Evolutionary conservation across 1,140 invertebrate species (phyloP).

Genomic region (Scaptomyza hsui): DNA sequence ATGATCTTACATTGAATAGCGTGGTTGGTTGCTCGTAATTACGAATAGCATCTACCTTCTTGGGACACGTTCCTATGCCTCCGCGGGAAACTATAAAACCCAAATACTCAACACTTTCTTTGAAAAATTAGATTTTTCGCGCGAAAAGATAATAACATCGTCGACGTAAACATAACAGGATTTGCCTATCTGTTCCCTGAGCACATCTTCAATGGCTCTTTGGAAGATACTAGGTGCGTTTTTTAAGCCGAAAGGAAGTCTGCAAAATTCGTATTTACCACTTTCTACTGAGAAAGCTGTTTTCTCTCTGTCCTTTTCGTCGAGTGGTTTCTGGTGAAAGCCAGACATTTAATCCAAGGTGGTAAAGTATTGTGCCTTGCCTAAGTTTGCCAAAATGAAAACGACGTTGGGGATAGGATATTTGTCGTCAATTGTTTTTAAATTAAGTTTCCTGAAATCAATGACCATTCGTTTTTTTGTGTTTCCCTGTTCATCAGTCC

Average conservation of each 20-base stretch:
- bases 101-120: neutral
- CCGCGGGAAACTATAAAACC: slow-evolving; percentile 27
- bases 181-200: slow-evolving; percentile 7
- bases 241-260: slow-evolving; percentile 25
- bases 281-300: too few species aligned
- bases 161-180: slow-evolving; percentile 28
- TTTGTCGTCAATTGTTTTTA: too few species aligned
- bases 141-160: slow-evolving; percentile 24
- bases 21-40: slow-evolving; percentile 25
- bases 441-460: slow-evolving; percentile 4
- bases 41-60: slow-evolving; percentile 53
- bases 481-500: slow-evolving; percentile 31
- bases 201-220: slow-evolving; percentile 27
- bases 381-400: too few species aligned
- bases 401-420: too few species aligned
- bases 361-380: too few species aligned
- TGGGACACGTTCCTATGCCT: slow-evolving; percentile 37
- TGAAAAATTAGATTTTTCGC: slow-evolving; percentile 84
- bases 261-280: slow-evolving; percentile 19
- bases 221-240: slow-evolving; percentile 26
- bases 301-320: slow-evolving; percentile 9
- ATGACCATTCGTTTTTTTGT: neutral
- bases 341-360: too few species aligned
- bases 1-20: too few species aligned
- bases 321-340: neutral